Evolutionary conservation across 1,140 invertebrate genomes (phyloP), one percentile per base, ranked within the genome.

Genomic region (Drosophila quadrilineata): DNA sequence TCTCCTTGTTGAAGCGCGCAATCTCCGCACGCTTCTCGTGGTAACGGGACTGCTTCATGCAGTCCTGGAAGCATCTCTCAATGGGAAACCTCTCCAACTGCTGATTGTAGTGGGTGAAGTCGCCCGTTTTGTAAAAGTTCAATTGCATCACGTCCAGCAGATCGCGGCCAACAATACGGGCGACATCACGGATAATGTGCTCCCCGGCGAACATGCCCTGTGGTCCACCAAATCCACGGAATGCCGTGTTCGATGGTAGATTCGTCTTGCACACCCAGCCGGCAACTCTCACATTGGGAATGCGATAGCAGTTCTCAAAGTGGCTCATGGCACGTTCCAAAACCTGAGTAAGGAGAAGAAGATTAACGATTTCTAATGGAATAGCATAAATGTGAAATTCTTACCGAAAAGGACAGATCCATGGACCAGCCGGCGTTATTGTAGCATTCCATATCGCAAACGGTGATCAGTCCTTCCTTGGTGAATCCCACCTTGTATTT

Each of bases 181-280:
- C 96, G 12, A 98, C 92, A 69, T 96, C 93, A 40, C 94, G 91
- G 16, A 97, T 92, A 33, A 96, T 94, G 64, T 92, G 93, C 90
- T 98, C 97, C 0, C 92, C 93, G 1, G 93, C 91, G 84, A 96
- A 94, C 96, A 97, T 97, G 21, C 94, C 96, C 89, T 98, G 96
- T 0, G 96, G 96, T 0, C 94, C 96, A 8, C 96, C 96, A 86
- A 97, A 98, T 9, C 96, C 96, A 68, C 96, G 90, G 76, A 97
- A 98, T 3, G 97, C 97, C 0, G 97, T 98, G 75, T 97, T 98
- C 0, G 96, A 96, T 0, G 95, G 93, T 14, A 97, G 87, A 91
- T 98, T 97, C 0, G 96, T 98, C 89, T 93, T 95, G 79, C 96
- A 97, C 1, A 93, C 82, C 69, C 93, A 93, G 0, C 95, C 95